Conservation (phyloP, 2,888 invertebrate species). For the Chrysolina americana region DNA sequence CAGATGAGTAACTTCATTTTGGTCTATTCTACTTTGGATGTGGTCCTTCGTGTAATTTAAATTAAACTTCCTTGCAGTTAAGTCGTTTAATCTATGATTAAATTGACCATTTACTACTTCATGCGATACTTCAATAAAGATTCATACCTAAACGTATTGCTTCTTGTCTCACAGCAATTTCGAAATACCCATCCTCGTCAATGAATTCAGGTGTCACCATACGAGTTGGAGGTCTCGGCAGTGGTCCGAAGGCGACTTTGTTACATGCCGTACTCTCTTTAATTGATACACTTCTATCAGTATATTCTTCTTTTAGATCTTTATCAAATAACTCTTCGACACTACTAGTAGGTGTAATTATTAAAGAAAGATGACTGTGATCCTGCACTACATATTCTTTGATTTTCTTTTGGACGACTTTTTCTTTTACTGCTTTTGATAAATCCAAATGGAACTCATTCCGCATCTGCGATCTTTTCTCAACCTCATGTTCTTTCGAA, state of each 20-base stretch:
- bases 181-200: background rate
- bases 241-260: background rate
- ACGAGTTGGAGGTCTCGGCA: background rate
- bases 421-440: conserved; percentile 1
- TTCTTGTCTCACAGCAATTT: too few relatives aligned
- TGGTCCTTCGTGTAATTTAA: too few relatives aligned
- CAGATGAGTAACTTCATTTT: too few relatives aligned
- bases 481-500: background rate
- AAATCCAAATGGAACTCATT: background rate
- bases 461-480: background rate
- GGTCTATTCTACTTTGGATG: too few relatives aligned
- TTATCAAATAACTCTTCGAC: background rate
- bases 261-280: background rate
- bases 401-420: background rate
- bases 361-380: background rate
- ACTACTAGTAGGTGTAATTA: background rate
- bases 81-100: too few relatives aligned
- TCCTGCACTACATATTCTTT: background rate
- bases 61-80: too few relatives aligned
- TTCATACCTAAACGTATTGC: too few relatives aligned
- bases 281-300: background rate
- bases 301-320: background rate
- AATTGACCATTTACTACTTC: too few relatives aligned
- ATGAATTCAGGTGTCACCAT: background rate
- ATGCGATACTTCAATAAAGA: too few relatives aligned